Evolutionary conservation across 2,888 invertebrate genomes (phyloP), one percentile per base, ranked within the genome.

Genomic region (Seira ritae): DNA sequence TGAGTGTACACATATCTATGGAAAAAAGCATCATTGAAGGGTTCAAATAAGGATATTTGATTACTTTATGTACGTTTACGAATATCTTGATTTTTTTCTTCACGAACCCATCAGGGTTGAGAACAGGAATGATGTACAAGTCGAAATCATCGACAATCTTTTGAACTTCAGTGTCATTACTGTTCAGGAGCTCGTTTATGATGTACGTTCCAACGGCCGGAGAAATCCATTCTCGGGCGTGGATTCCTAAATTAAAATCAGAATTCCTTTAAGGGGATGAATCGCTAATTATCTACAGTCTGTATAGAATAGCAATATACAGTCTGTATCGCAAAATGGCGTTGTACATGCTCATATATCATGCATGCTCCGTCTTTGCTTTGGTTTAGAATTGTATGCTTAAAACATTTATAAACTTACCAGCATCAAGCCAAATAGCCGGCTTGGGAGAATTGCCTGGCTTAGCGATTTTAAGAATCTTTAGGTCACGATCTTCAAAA

Each of bases 81-180:
- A 70, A 12, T 42, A 4, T 23, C 70, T 37, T 37, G 70, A 12
- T 42, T 60, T 50, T 65, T n/a, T n/a, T n/a, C n/a, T n/a, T n/a
- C n/a, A n/a, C n/a, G n/a, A n/a, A 85, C 86, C 84, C 95, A 91
- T 95, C 95, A 55, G 95, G 95, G 90, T 95, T 95, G 0, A 92
- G 91, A 0, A 94, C 93, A 0, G 95, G 95, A 80, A 96, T 92
- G 82, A 96, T 92, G 89, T 95, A 94, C 95, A 95, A 95, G 88
- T 95, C 94, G 86, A 94, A 93, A 76, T 92, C 92, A 86, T 94
- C 93, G 1, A 94, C 93, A 87, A 95, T 90, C n/a, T 91, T 90
- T 22, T 93, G 91, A 0, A 94, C 91, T 37, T 91, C 91, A 1
- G 92, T 88, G 86, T 94, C 92, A 0, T 90, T 89, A 60, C 94